A percentile compares a stretch with the other conserved stretches of the same genome.
phyloP scores from a whole-genome alignment of 2,797 vertebrate species.

The Pyrrhura leucotis region DNA sequence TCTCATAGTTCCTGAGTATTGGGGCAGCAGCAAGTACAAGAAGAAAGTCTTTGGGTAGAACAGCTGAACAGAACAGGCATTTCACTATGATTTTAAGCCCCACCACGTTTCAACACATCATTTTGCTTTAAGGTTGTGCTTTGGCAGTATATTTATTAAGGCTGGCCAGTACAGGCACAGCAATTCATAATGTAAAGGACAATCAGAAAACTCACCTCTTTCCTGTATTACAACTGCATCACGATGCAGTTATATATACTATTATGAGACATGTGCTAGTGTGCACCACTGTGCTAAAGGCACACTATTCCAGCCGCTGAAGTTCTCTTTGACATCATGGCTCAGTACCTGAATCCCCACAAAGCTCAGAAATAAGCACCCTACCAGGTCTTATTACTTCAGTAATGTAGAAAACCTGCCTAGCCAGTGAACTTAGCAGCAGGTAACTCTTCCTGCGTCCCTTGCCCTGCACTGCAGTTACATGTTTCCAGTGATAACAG shows the following conservation, averaged over 20 bases:
- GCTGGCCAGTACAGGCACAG: neutral
- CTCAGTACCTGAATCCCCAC: neutral
- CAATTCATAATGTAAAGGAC: neutral
- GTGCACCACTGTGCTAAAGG: neutral
- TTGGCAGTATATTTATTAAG: neutral
- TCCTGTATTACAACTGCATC: neutral
- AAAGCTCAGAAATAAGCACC: conserved; percentile 6
- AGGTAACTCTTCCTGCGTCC: neutral
- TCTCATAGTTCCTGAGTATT: neutral
- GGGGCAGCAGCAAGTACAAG: neutral
- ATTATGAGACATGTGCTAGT: neutral
- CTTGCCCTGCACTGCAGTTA: conserved; percentile 1
- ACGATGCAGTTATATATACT: neutral
- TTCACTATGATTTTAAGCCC: neutral
- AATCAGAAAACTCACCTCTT: neutral
- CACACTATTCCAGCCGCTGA: neutral
- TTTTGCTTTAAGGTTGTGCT: neutral
- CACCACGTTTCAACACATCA: neutral
- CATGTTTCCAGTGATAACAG: conserved; percentile 25
- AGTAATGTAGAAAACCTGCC: conserved; percentile 19
- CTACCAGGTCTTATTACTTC: neutral
- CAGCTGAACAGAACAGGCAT: neutral
- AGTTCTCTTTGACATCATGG: neutral
- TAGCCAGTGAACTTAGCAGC: neutral
- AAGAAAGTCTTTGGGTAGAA: neutral